These are phyloP conservation scores for Scaptomyza graminum DNA, from an alignment of 1,140 invertebrate species.

Conservation along the genomic window DNA sequence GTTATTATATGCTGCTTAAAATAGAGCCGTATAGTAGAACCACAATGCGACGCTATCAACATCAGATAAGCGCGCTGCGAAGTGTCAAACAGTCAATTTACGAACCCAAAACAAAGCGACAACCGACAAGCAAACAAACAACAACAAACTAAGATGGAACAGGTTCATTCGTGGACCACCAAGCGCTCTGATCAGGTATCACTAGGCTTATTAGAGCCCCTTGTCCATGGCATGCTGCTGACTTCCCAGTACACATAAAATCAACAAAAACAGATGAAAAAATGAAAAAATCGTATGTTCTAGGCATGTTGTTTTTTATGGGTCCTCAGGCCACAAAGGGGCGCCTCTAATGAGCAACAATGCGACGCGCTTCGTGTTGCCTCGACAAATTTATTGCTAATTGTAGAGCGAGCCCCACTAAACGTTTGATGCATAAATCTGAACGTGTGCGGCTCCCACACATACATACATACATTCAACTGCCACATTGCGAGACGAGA, in stretches of 20 bases:
- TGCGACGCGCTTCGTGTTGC: constrained; percentile 17
- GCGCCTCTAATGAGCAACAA: constrained; percentile 44
- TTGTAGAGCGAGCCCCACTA: constrained; percentile 63
- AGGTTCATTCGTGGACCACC: constrained; percentile 68
- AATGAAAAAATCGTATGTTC: background rate
- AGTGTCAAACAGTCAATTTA: constrained; percentile 80
- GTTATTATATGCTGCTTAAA: constrained; percentile 63
- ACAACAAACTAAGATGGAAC: constrained; percentile 31
- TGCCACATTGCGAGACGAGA: background rate
- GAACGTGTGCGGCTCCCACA: constrained; percentile 12
- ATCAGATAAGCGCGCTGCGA: constrained; percentile 76
- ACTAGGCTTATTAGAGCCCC: constrained; percentile 33
- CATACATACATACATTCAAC: constrained; percentile 52
- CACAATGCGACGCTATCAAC: constrained; percentile 71
- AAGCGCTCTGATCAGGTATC: constrained; percentile 49
- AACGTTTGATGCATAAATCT: constrained; percentile 56
- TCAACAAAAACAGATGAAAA: constrained; percentile 20
- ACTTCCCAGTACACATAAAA: constrained; percentile 76
- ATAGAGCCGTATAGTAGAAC: constrained; percentile 19
- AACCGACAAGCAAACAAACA: constrained; percentile 30
- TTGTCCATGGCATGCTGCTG: constrained; percentile 70
- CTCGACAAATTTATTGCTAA: constrained; percentile 78
- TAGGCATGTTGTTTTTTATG: background rate
- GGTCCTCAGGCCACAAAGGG: constrained; percentile 5
- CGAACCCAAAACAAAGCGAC: constrained; percentile 77